phyloP scores from a whole-genome alignment of 2,888 invertebrate species.

The Eilema caniola region DNA sequence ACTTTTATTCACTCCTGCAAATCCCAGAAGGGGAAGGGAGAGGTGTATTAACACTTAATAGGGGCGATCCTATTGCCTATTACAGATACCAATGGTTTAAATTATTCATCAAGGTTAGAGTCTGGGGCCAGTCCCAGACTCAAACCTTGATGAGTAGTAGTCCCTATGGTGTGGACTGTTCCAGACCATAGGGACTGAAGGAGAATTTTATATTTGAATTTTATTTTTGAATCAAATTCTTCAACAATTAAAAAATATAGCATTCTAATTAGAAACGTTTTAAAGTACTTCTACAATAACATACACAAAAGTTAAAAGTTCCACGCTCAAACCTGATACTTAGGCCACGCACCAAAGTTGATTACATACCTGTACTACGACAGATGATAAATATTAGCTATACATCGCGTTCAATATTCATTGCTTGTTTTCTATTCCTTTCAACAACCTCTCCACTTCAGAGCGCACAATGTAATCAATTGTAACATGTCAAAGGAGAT shows the following conservation, averaged over 20 bases:
- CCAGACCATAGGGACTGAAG: too few species aligned
- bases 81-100: too few species aligned
- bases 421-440: slow-evolving; percentile 10
- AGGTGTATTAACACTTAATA: too few species aligned
- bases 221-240: background rate
- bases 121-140: too few species aligned
- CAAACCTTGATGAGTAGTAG: too few species aligned
- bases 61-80: too few species aligned
- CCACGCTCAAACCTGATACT: background rate
- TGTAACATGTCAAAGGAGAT: slow-evolving; percentile 16
- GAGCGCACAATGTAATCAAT: slow-evolving; percentile 19
- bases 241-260: too few species aligned
- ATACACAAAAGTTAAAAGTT: background rate
- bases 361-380: slow-evolving; percentile 39
- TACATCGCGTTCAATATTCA: slow-evolving; percentile 36
- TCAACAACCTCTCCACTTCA: background rate
- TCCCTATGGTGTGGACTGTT: too few species aligned
- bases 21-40: too few species aligned
- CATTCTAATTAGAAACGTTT: background rate
- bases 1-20: too few species aligned
- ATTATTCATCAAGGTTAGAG: too few species aligned
- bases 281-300: background rate
- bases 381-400: slow-evolving; percentile 48
- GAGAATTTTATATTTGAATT: too few species aligned
- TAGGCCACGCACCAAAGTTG: slow-evolving; percentile 30